These are phyloP conservation scores for human DNA, from an alignment of 2,113 vertebrate species.

Conservation along the genomic window GRCh38 chr12:72421501-72422000, in stretches of 20 bases:
- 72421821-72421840: conserved; percentile 32
- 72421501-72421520: not conserved
- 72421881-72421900: conserved; percentile 17
- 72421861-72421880: conserved; percentile 56
- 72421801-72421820: not conserved
- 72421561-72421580: not conserved
- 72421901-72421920: conserved; percentile 42
- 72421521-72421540: not conserved
- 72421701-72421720: not conserved
- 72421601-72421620: not conserved
- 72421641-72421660: not conserved
- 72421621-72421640: not conserved
- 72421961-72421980: not conserved
- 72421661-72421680: not conserved
- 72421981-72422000: conserved; percentile 51
- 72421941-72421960: conserved; percentile 49
- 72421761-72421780: not conserved
- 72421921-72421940: conserved; percentile 60
- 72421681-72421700: not conserved
- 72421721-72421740: not conserved
- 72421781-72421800: conserved; percentile 28
- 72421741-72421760: conserved; percentile 15
- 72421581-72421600: not conserved
- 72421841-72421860: conserved; percentile 42
- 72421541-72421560: not conserved